Conservation (phyloP, 2,888 invertebrate genomes). For the Hirtodrosophila alboralis region DNA sequence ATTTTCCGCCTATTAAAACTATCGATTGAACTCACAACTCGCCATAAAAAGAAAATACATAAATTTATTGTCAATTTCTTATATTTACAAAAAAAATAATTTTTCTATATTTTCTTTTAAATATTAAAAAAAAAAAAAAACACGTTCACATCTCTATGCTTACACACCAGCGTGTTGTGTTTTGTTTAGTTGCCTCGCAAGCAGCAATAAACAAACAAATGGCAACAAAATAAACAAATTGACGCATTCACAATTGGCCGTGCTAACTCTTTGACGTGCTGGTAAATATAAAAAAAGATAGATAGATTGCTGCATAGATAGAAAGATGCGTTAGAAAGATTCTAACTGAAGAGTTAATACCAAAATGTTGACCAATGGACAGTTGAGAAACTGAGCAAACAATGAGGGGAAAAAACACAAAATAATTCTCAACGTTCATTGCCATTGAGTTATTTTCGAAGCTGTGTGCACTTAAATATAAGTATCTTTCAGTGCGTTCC, state of each 20-base stretch:
- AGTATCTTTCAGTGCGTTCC: conserved; percentile 23
- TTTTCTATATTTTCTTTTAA: too few relatives aligned
- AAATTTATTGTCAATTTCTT: too few relatives aligned
- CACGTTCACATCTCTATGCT: conserved; percentile 12
- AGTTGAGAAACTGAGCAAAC: conserved; percentile 22
- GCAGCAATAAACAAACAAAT: conserved; percentile 60
- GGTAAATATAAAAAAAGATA: conserved; percentile 25
- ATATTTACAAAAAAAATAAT: too few relatives aligned
- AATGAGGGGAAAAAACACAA: conserved; percentile 6
- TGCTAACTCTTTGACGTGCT: conserved; percentile 49
- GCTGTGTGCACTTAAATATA: conserved; percentile 41
- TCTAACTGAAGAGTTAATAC: conserved; percentile 18
- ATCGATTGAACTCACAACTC: too few relatives aligned
- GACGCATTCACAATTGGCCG: conserved; percentile 33
- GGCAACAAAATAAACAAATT: conserved; percentile 66
- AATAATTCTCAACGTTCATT: conserved; percentile 24
- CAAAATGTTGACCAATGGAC: conserved; percentile 33
- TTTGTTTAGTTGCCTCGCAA: conserved; percentile 27
- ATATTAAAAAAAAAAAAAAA: too few relatives aligned
- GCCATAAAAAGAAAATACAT: too few relatives aligned
- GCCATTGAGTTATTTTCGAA: conserved; percentile 24
- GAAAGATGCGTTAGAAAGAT: conserved; percentile 14
- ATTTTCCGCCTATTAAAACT: too few relatives aligned
- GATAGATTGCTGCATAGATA: conserved; percentile 8
- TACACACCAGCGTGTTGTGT: conserved; percentile 22